Percentiles rank a stretch among this genome's conserved stretches.
These are phyloP conservation scores for Hanleya hanleyi DNA, from an alignment of 2,888 invertebrate species.

Conservation along the genomic window DNA sequence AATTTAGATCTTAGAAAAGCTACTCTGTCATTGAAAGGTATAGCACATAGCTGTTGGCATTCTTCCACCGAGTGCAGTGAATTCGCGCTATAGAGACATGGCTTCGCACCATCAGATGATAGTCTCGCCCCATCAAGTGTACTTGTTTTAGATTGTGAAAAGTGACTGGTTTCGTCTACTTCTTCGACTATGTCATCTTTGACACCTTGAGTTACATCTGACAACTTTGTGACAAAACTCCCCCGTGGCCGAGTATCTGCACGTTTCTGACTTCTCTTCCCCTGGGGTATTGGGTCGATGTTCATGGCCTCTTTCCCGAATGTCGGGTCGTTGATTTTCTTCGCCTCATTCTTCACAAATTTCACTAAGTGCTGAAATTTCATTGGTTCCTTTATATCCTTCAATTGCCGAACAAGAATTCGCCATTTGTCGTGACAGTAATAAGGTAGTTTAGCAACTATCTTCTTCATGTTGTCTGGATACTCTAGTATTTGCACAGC, in stretches of 20 bases:
- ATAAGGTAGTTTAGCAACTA: conserved; percentile 14
- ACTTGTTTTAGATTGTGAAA: too few species aligned
- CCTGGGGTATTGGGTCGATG: not conserved
- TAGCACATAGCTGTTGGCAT: not conserved
- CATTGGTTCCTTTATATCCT: not conserved
- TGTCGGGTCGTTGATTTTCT: conserved; percentile 17
- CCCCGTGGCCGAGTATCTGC: too few species aligned
- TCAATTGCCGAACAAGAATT: not conserved
- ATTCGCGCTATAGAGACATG: not conserved
- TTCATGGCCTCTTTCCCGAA: conserved; percentile 17
- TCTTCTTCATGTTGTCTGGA: conserved; percentile 14
- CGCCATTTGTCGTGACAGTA: conserved; percentile 27
- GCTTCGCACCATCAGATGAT: too few species aligned
- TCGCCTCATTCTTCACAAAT: conserved; percentile 13
- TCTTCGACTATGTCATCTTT: too few species aligned
- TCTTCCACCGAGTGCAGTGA: not conserved
- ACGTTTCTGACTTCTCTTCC: not conserved
- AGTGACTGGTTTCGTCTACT: too few species aligned
- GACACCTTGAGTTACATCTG: too few species aligned
- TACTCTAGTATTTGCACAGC: conserved; percentile 16
- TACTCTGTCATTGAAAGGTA: not conserved
- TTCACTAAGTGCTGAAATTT: not conserved
- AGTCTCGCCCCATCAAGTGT: too few species aligned
- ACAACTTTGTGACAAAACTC: too few species aligned
- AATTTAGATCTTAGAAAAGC: too few species aligned